phyloP scores from a whole-genome alignment of 2,888 invertebrate genomes.

The Oxyscelio sp. region DNA sequence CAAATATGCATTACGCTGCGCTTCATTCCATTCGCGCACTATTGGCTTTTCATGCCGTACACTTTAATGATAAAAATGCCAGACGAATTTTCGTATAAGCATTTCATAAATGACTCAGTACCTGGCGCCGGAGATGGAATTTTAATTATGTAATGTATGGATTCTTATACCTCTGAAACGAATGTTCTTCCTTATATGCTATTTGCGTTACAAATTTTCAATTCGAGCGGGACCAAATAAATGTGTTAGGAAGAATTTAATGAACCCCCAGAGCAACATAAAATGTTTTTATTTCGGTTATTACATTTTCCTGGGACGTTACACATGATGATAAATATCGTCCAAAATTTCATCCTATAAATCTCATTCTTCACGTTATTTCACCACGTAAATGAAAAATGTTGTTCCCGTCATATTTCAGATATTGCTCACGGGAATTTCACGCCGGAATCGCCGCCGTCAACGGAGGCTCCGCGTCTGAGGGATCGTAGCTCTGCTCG shows the following conservation, averaged over 20 bases:
- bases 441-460: constrained; percentile 89
- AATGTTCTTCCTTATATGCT: no score
- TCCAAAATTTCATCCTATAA: constrained; percentile 63
- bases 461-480: constrained; percentile 86
- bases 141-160: constrained; percentile 21
- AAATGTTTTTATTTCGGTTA: constrained; percentile 43
- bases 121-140: not conserved
- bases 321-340: constrained; percentile 50
- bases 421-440: constrained; percentile 90
- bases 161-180: no score
- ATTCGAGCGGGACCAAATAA: no score
- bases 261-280: not conserved
- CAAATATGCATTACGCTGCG: constrained; percentile 23
- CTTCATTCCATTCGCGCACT: no score
- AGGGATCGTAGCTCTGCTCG: constrained; percentile 85
- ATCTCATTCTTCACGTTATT: constrained; percentile 64
- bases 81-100: not conserved
- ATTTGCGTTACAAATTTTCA: no score
- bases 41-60: constrained; percentile 7
- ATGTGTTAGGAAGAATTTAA: not conserved
- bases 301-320: constrained; percentile 34
- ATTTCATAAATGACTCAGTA: not conserved
- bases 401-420: constrained; percentile 80
- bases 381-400: constrained; percentile 63
- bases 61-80: no score